Evolutionary conservation across 2,888 invertebrate genomes (phyloP).

Genomic region (Drosophila neonasuta): DNA sequence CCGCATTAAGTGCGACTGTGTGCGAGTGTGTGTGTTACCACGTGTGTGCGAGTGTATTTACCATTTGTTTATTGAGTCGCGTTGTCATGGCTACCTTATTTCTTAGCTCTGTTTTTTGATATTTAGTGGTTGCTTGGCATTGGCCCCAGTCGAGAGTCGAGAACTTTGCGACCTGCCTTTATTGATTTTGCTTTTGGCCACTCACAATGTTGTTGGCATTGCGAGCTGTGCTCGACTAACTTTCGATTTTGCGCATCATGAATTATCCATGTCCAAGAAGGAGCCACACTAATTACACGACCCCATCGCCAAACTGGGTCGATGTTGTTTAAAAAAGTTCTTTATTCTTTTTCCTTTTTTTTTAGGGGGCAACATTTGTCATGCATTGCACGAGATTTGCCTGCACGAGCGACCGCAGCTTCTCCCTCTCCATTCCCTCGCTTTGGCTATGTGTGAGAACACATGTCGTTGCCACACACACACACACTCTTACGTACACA

Average conservation of each 20-base stretch:
- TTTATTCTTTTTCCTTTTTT: too few species aligned
- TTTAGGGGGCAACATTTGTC: slow-evolving; percentile 50
- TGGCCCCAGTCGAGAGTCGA: slow-evolving; percentile 50
- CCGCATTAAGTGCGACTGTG: slow-evolving; percentile 45
- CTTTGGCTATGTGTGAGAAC: slow-evolving; percentile 48
- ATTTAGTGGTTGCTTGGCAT: slow-evolving; percentile 74
- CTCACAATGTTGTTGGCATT: slow-evolving; percentile 57
- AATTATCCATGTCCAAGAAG: slow-evolving; percentile 44
- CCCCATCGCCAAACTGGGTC: slow-evolving; percentile 62
- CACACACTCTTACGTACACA: too few species aligned
- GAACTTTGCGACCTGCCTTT: slow-evolving; percentile 39
- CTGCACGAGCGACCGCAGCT: slow-evolving; percentile 59
- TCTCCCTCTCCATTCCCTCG: slow-evolving; percentile 16
- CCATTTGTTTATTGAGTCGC: slow-evolving; percentile 67
- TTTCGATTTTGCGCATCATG: slow-evolving; percentile 71
- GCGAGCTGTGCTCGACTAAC: slow-evolving; percentile 48
- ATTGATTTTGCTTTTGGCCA: slow-evolving; percentile 62
- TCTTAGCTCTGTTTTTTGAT: slow-evolving; percentile 34
- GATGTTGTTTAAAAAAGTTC: slow-evolving; percentile 20
- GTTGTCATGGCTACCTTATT: slow-evolving; percentile 62
- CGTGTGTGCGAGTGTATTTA: slow-evolving; percentile 28
- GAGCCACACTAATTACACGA: slow-evolving; percentile 59
- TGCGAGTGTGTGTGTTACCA: slow-evolving; percentile 7
- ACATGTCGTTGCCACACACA: slow-evolving; percentile 61
- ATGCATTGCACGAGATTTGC: slow-evolving; percentile 68